Base-by-base conservation (phyloP, 1,140 invertebrate species). In the Cydia amplana region DNA sequence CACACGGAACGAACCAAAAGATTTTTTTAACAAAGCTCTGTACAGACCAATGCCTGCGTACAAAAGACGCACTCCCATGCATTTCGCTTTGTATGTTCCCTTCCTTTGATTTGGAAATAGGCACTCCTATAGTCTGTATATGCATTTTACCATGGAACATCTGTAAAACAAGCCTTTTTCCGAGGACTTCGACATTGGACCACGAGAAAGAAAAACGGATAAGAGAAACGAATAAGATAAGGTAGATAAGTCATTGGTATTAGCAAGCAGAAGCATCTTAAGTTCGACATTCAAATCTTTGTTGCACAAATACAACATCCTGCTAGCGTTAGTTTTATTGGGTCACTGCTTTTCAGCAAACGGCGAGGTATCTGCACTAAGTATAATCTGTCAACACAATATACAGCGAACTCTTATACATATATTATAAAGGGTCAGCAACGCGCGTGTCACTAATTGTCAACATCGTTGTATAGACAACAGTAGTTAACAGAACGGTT, bases 21-120 rank as follows among this genome's bases (percentile, higher is more conserved):
- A 9, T 60, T 60, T 60, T 60, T 60, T 60, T 25, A 75, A 75
- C 74, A 75, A 75, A 67, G 51, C 28, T 40, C 23, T 18, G 23
- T 28, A 10, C 74, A 63, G 49, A 20, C 74, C 74, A 55, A 55
- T 75, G 74, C 74, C 23, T 55, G 28, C 46, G 65, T 67, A 75
- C 74, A 75, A 75, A 75, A 75, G 74, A 75, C 46, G 74, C 74
- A 75, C 51, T 70, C 65, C 64, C 74, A 60, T 75, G 65, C 65
- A 75, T 72, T 72, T n/a, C 43, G 49, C 73, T 63, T 74, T 74
- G 18, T 55, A 14, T 74, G 55, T 60, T 46, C 70, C 49, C 49
- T 60, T 55, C 51, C 73, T 74, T 74, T 74, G 51, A 74, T 63
- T 25, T 60, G 20, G 18, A 28, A 60, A 23, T 60, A 23, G 20